Percentiles rank a stretch among this genome's conserved stretches.
Evolutionary conservation across 2,888 invertebrate species (phyloP).

Genomic region (Amphiduros pacificus): DNA sequence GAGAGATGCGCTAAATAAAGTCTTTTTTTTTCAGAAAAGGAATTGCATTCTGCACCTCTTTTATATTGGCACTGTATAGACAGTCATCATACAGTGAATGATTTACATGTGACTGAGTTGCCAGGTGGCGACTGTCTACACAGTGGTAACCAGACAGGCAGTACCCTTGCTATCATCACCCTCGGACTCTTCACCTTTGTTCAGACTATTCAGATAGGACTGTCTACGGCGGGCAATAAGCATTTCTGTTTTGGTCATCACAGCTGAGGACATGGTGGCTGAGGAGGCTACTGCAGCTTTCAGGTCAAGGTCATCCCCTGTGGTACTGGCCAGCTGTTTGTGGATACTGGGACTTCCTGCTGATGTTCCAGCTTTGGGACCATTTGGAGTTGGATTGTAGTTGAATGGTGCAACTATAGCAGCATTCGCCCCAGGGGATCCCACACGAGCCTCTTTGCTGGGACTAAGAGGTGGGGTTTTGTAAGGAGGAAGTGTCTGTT

Average conservation of each 20-base stretch:
- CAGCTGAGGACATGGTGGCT: conserved; percentile 15
- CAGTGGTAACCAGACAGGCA: conserved; percentile 26
- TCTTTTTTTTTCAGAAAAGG: no score
- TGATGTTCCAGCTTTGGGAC: background rate
- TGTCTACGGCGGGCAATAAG: conserved; percentile 45
- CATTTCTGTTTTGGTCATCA: conserved; percentile 54
- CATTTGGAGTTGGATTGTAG: conserved; percentile 57
- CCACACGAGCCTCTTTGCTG: no score
- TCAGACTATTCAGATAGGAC: conserved; percentile 24
- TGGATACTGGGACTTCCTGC: background rate
- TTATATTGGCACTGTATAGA: no score
- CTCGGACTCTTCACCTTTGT: conserved; percentile 1
- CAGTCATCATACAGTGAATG: no score
- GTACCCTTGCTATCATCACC: conserved; percentile 9
- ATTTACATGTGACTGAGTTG: background rate
- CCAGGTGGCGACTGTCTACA: conserved; percentile 12
- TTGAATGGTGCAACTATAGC: conserved; percentile 63
- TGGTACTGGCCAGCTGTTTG: background rate
- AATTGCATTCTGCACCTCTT: no score
- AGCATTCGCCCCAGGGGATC: no score
- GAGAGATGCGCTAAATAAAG: no score
- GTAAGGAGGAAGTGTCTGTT: no score
- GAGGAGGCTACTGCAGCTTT: conserved; percentile 1
- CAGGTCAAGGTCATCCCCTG: conserved; percentile 1
- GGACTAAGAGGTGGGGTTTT: no score